Evolutionary conservation across 2,888 invertebrate species (phyloP), one percentile per base, ranked within the genome.

Genomic region (Tanytarsus gracilentus): DNA sequence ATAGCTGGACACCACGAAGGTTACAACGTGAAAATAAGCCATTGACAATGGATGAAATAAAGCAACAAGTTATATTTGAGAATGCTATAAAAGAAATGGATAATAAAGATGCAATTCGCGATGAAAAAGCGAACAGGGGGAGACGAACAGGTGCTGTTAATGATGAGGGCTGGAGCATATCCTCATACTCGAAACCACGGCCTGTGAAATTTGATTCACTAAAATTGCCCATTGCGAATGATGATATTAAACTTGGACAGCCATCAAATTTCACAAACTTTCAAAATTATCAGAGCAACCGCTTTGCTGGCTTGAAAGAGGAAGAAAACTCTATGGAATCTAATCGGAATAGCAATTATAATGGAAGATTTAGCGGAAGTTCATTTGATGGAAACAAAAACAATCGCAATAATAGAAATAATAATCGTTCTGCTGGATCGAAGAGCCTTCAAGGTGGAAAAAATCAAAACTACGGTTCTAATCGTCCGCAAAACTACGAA

Each of bases 11-110:
- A 59, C 86, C 89, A 3, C 80, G 93, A 62, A 81, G 91, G 64
- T 88, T 87, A 63, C 55, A 40, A 8, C 39, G 33, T 16, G 92
- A 94, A 66, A 84, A 85, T 44, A 88, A 87, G 68, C 96, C 96
- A 1, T 95, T 93, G 72, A 95, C 90, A 65, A 93, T 97, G 77
- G 93, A 92, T 67, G 89, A 96, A 75, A 93, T 97, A 63, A 88
- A 91, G 68, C 85, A 86, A 16, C 58, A 58, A 14, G 58, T 48
- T 1, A 30, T 27, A 3, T 25, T 58, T 29, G 58, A 58, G 23
- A 44, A 58, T 26, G 21, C 16, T 6, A 23, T 49, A 21, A 50
- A 23, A 16, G 30, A 48, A 8, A 49, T 48, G 58, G 50, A 49
- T 8, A 49, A 50, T 30, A 39, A 25, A 26, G 50, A 39, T n/a